Evolutionary conservation across 2,113 vertebrate species (phyloP), one percentile per base, ranked within the genome.

Genomic region (Callaeas wilsoni): DNA sequence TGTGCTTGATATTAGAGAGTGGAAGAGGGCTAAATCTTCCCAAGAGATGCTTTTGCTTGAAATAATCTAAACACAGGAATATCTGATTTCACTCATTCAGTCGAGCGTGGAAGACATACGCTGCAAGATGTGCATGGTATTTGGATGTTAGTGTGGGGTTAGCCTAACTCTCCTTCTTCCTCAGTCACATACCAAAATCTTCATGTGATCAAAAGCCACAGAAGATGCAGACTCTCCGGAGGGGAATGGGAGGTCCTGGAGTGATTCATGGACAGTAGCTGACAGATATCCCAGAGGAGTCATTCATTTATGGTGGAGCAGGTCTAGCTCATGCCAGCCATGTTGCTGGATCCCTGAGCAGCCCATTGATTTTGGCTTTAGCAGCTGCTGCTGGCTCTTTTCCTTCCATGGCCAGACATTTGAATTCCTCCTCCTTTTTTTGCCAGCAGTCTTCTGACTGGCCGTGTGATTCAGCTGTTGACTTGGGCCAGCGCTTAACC

Each of bases 341-440:
- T 73, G 63, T 14, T 93, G 75, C 86, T 86, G 79, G 50, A 93
- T 81, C 68, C 71, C 75, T 1, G 5, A 92, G 70, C 82, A 87
- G 71, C 85, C 71, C 88, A 69, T 14, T 83, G 88, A 46, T 89
- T 90, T 94, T 86, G 90, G 79, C 90, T 74, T 65, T 29, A 77
- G 83, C 83, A 77, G 64, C 64, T 84, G 79, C 83, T 88, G 68
- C 84, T 96, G 93, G 56, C 89, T 97, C 56, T 12, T 56, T 89
- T 93, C 68, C 56, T 92, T 70, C 73, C 44, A 12, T 52, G 73
- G 89, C 68, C 89, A 93, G 86, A 92, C 73, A 50, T 50, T 59
- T 84, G 73, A 93, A 92, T 96, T 96, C 68, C 42, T 94, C 14
- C 0, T 77, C 55, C 14, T 79, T 77, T 82, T 39, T 83, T 74